Evolutionary conservation across 2,113 vertebrate genomes (phyloP).

Genomic region (Excalfactoria chinensis): DNA sequence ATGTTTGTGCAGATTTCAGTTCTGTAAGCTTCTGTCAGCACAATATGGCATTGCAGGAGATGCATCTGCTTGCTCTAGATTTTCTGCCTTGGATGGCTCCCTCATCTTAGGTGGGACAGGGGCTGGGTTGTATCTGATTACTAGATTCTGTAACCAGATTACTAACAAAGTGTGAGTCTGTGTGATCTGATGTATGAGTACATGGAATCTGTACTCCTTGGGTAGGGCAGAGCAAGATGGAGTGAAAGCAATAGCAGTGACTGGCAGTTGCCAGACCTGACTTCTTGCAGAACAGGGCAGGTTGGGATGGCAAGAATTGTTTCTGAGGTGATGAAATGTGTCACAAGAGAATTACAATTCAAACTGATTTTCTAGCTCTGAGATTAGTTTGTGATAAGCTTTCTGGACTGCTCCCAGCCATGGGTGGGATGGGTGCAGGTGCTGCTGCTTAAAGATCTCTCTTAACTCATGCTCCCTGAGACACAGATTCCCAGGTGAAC

Average conservation of each 20-base stretch:
- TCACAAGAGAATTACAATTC: background rate
- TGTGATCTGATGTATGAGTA: background rate
- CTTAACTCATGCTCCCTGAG: background rate
- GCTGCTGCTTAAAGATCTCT: background rate
- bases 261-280: background rate
- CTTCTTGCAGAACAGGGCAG: background rate
- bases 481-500: background rate
- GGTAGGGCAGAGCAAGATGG: background rate
- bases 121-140: background rate
- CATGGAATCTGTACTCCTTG: background rate
- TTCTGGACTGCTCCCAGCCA: background rate
- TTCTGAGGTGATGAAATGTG: background rate
- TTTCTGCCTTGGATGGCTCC: background rate
- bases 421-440: background rate
- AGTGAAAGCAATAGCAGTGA: background rate
- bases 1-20: fast-evolving
- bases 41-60: background rate
- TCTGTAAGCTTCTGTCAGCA: background rate
- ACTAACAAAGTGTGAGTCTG: background rate
- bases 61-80: fast-evolving
- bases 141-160: background rate
- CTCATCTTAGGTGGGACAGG: fast-evolving
- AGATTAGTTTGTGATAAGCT: background rate
- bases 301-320: background rate
- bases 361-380: background rate